Evolutionary conservation across 2,797 vertebrate species (phyloP).

Genomic region (Mallotus villosus): DNA sequence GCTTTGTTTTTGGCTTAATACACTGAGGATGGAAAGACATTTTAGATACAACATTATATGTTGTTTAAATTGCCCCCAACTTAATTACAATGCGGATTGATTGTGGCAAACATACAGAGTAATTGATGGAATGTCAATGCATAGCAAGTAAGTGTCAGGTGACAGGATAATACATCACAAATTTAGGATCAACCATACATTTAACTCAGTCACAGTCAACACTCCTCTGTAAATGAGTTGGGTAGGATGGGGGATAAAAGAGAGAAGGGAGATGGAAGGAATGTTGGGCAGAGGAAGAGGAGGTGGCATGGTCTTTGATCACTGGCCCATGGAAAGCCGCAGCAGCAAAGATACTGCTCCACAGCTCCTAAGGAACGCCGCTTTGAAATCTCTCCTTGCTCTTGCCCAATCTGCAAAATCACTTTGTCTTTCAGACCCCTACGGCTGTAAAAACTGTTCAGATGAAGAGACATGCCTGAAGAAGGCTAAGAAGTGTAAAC

Average conservation of each 20-base stretch:
- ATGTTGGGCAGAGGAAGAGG: conserved; percentile 34
- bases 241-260: conserved; percentile 27
- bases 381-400: conserved; percentile 63
- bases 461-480: conserved; percentile 45
- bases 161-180: conserved; percentile 39
- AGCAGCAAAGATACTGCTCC: conserved; percentile 56
- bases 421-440: conserved; percentile 51
- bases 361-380: conserved; percentile 61
- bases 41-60: conserved; percentile 24
- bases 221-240: conserved; percentile 34
- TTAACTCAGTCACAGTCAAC: conserved; percentile 32
- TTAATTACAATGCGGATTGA: conserved; percentile 1
- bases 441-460: conserved; percentile 69
- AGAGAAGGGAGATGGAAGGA: conserved; percentile 26
- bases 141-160: too few species aligned
- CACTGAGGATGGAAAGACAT: conserved; percentile 48
- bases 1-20: conserved; percentile 60
- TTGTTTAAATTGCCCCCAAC: conserved; percentile 11
- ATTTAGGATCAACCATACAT: conserved; percentile 33
- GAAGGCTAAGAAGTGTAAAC: background rate
- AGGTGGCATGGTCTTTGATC: conserved; percentile 69
- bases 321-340: conserved; percentile 60
- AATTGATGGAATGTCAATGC: too few species aligned
- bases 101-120: too few species aligned
- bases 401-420: conserved; percentile 57